Conservation (phyloP, 2,888 invertebrate species). For the Andrena flavipes region DNA sequence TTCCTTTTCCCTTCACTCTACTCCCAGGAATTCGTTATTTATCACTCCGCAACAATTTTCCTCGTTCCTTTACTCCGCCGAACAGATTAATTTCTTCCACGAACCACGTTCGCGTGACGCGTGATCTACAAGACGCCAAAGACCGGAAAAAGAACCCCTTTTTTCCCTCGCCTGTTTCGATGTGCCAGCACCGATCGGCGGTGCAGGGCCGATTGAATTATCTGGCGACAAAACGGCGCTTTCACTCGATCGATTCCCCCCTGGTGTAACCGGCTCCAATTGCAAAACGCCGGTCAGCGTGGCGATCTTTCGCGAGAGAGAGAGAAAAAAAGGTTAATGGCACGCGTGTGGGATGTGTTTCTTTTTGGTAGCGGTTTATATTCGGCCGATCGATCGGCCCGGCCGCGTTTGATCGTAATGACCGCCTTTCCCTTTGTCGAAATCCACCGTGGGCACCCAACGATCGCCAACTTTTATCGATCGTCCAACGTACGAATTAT, state of each 20-base stretch:
- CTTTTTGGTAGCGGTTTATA: constrained; percentile 57
- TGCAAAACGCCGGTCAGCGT: constrained; percentile 58
- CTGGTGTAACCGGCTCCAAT: constrained; percentile 52
- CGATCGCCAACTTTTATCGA: constrained; percentile 44
- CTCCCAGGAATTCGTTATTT: no score
- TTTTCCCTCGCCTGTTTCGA: not conserved
- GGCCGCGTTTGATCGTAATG: constrained; percentile 52
- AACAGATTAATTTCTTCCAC: no score
- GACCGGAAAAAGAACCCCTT: not conserved
- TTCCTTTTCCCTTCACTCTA: no score
- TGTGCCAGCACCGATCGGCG: not conserved
- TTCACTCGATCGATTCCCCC: constrained; percentile 57
- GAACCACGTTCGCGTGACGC: no score
- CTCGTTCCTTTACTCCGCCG: no score
- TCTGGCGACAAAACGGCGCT: constrained; percentile 56
- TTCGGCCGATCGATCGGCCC: constrained; percentile 38
- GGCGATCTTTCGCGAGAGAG: constrained; percentile 33
- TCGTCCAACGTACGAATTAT: constrained; percentile 49
- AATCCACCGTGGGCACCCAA: constrained; percentile 35
- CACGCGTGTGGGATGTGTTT: constrained; percentile 64
- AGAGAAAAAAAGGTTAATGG: constrained; percentile 57
- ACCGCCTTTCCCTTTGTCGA: constrained; percentile 57
- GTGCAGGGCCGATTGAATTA: constrained; percentile 49
- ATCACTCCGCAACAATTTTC: no score
- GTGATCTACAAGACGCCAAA: no score